These are phyloP conservation scores for Drosophila kambysellisi DNA, from an alignment of 2,888 invertebrate genomes.

Conservation along the genomic window DNA sequence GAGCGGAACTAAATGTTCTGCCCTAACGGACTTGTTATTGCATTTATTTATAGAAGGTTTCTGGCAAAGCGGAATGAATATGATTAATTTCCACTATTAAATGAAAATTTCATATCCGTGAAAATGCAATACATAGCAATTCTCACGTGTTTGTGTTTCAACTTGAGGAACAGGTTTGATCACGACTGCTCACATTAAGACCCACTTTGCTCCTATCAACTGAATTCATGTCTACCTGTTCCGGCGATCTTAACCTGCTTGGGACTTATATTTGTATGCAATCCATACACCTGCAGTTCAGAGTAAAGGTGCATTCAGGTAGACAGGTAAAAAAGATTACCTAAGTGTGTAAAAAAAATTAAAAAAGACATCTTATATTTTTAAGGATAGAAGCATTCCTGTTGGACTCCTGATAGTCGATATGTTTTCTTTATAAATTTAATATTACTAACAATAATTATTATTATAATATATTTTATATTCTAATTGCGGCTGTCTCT, in stretches of 20 bases:
- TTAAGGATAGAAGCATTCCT: too few species aligned
- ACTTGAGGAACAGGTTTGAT: slow-evolving; percentile 5
- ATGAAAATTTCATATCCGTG: not conserved
- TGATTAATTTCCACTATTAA: slow-evolving; percentile 3
- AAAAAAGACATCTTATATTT: too few species aligned
- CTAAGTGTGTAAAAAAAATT: not conserved
- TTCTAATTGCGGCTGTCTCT: not conserved
- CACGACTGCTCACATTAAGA: not conserved
- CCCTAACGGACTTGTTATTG: slow-evolving; percentile 12
- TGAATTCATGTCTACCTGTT: slow-evolving; percentile 12
- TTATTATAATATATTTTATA: not conserved
- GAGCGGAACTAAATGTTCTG: slow-evolving; percentile 33
- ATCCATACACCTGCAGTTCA: not conserved
- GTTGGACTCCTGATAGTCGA: too few species aligned
- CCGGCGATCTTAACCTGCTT: slow-evolving; percentile 18
- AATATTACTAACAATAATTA: not conserved
- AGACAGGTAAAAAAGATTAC: not conserved
- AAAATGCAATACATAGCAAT: not conserved
- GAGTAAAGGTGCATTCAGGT: not conserved
- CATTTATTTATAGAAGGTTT: not conserved
- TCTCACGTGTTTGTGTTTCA: not conserved
- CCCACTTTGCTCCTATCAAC: not conserved
- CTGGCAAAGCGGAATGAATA: not conserved
- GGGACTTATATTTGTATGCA: not conserved
- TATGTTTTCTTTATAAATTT: too few species aligned